Evolutionary conservation across 2,113 vertebrate genomes (phyloP), one percentile per base, ranked within the genome.

Genomic region (Clarias gariepinus): DNA sequence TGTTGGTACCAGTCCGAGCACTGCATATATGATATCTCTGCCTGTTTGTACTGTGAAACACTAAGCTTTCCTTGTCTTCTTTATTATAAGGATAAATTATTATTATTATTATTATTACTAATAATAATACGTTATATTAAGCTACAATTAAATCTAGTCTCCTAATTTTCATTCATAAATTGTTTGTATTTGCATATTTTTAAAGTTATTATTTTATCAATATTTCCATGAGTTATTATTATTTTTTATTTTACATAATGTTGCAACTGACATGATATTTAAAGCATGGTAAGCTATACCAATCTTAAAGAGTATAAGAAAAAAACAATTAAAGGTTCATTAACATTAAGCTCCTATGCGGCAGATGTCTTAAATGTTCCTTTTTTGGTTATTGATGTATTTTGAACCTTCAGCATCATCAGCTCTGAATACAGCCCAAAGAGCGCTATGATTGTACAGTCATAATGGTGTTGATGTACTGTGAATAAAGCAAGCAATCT

Each of bases 371-470:
- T 16, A 19, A 77, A 1, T 25, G 6, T 52, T 47, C 41, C 11
- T 12, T 12, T 30, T 33, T 1, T 53, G n/a, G 53, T 53, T n/a
- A 53, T 18, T n/a, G 12, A 25, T n/a, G 5, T 28, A 53, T 15
- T 30, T 58, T 80, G 30, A 4, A 80, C 21, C n/a, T 60, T 33
- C 28, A 58, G 19, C 4, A 3, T 28, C 15, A 30, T 60, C 55
- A 60, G 78, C 78, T 80, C 57, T 80, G 57, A 60, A 60, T 80
- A 80, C 55, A 80, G 55, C 30, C 28, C 78, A 80, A 33, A 60
- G 8, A 33, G 11, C 1, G 9, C 30, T 60, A 18, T 21, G 15
- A 57, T 57, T 78, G 15, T 55, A 77, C n/a, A 57, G 53, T 13
- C 76, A 57, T 16, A 28, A 25, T 57, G 53, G n/a, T 16, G 25